Evolutionary conservation across 2,113 vertebrate genomes (phyloP).

Genomic region (Equus quagga): DNA sequence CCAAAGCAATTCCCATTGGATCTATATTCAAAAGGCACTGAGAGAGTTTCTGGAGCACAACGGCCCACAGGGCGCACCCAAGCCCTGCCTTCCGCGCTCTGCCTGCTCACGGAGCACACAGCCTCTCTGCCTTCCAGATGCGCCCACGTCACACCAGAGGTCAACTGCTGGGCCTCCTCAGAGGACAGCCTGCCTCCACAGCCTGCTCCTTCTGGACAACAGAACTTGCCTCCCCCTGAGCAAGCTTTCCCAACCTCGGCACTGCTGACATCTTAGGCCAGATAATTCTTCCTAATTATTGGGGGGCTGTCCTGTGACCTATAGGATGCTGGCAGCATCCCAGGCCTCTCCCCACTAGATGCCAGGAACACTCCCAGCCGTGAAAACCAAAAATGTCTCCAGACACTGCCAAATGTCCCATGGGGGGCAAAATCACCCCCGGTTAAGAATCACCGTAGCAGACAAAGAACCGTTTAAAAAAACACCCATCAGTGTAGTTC

Average conservation of each 20-base stretch:
- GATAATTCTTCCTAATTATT: background rate
- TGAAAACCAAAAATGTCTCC: background rate
- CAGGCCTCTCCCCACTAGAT: background rate
- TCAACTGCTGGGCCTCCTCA: background rate
- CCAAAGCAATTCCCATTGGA: background rate
- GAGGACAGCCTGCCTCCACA: background rate
- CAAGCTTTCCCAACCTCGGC: background rate
- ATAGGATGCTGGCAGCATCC: background rate
- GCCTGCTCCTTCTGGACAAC: background rate
- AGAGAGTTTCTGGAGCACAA: background rate
- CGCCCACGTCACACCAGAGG: background rate
- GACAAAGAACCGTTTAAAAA: background rate
- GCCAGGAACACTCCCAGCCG: background rate
- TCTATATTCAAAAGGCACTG: background rate
- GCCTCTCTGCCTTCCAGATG: background rate
- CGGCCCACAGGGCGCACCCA: rapidly evolving
- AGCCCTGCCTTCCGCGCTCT: background rate
- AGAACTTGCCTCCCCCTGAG: background rate
- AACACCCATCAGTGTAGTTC: background rate
- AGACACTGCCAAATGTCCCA: background rate
- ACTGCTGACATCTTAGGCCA: background rate
- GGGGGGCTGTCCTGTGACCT: background rate
- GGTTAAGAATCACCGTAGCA: background rate
- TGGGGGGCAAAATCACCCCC: background rate
- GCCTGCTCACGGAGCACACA: rapidly evolving